phyloP scores from a whole-genome alignment of 2,888 invertebrate species.

The Disparrhopalites patrizii region DNA sequence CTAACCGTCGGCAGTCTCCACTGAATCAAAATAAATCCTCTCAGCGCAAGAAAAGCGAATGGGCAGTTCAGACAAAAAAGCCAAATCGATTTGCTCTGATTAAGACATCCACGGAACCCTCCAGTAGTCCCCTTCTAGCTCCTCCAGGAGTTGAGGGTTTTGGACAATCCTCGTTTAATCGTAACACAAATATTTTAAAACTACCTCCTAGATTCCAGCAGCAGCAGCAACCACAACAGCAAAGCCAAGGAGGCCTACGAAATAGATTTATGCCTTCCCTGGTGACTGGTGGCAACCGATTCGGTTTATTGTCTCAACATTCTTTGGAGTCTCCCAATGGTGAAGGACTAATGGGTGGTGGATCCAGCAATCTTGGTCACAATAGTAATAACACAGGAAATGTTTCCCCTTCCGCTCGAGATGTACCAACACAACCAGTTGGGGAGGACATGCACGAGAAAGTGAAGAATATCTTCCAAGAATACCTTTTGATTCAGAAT shows the following conservation, averaged over 20 bases:
- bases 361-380: conserved; percentile 16
- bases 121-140: conserved; percentile 18
- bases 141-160: neutral
- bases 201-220: conserved; percentile 16
- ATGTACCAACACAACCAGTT: conserved; percentile 17
- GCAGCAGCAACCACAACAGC: neutral
- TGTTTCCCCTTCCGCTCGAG: neutral
- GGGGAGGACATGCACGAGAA: conserved; percentile 52
- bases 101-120: conserved; percentile 33
- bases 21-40: conserved; percentile 22
- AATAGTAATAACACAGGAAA: neutral
- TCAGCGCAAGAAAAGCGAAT: conserved; percentile 50
- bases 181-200: conserved; percentile 1
- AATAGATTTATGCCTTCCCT: neutral
- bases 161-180: neutral
- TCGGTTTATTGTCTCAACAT: neutral
- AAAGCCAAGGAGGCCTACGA: neutral
- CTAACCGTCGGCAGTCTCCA: conserved; percentile 22
- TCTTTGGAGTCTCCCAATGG: neutral
- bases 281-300: neutral
- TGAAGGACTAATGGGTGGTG: neutral
- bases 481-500: conserved; percentile 54
- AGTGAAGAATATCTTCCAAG: conserved; percentile 54
- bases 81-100: conserved; percentile 38
- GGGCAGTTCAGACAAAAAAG: conserved; percentile 49